Conservation (phyloP, 1,140 invertebrate genomes). For the Drosophila pseudoananassae region DNA sequence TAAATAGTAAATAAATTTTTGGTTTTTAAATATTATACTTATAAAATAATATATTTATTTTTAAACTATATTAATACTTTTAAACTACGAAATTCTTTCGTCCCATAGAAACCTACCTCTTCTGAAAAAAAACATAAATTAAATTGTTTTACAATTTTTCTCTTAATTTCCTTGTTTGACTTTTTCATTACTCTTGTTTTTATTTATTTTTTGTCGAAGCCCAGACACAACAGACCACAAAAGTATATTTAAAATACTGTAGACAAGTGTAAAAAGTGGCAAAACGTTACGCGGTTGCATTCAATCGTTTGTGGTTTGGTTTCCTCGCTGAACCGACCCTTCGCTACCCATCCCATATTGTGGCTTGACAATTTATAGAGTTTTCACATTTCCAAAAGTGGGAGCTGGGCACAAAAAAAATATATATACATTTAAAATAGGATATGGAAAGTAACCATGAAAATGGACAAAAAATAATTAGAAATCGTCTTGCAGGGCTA, state of each 20-base stretch:
- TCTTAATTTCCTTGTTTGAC: background rate
- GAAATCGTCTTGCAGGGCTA: constrained; percentile 43
- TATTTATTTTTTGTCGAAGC: background rate
- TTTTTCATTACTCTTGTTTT: constrained; percentile 9
- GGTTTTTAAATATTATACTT: background rate
- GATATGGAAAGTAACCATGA: background rate
- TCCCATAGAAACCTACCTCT: too few relatives aligned
- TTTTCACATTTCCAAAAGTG: constrained; percentile 36
- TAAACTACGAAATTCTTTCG: too few relatives aligned
- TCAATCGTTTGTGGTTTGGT: constrained; percentile 63
- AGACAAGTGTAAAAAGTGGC: constrained; percentile 59
- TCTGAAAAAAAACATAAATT: background rate
- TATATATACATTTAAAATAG: background rate
- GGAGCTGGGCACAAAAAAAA: constrained; percentile 1
- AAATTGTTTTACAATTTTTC: background rate
- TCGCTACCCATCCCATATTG: constrained; percentile 41
- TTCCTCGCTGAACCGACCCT: constrained; percentile 16
- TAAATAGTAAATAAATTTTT: background rate
- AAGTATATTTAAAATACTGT: constrained; percentile 68
- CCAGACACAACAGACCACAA: constrained; percentile 31
- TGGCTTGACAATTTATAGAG: constrained; percentile 63
- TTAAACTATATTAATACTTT: too few relatives aligned
- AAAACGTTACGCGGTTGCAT: constrained; percentile 71
- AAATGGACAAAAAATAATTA: constrained; percentile 57
- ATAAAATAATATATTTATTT: background rate